Conservation (phyloP, 2,797 vertebrate genomes). For the Tragelaphus oryx region DNA sequence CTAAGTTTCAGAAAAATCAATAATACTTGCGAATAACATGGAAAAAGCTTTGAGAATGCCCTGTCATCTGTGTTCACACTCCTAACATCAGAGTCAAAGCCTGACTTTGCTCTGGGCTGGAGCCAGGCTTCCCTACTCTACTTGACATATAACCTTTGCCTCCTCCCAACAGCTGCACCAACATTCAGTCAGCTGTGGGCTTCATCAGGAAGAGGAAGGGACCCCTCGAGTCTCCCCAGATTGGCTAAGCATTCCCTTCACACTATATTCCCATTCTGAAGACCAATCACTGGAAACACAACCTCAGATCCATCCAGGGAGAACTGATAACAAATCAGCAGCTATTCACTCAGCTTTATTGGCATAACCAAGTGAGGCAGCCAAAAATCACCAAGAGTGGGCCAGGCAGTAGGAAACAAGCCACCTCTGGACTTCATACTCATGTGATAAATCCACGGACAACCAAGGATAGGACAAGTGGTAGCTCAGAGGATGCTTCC, state of each 20-base stretch:
- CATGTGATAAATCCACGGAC: not conserved
- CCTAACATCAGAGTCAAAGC: too few species aligned
- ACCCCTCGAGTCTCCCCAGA: slow-evolving; percentile 16
- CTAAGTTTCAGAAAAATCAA: not conserved
- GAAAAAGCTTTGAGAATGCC: not conserved
- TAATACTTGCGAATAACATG: rapidly evolving
- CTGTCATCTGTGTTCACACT: not conserved
- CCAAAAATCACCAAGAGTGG: slow-evolving; percentile 62
- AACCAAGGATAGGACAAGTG: not conserved
- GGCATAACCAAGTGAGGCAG: slow-evolving; percentile 70
- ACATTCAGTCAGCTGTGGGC: not conserved
- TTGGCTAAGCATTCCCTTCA: slow-evolving; percentile 42
- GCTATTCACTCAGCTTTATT: slow-evolving; percentile 65
- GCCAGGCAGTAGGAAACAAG: slow-evolving; percentile 3
- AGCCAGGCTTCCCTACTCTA: not conserved
- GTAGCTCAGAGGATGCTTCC: not conserved
- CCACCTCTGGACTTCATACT: not conserved
- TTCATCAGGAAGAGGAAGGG: not conserved
- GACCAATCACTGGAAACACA: slow-evolving; percentile 58
- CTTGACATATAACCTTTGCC: rapidly evolving
- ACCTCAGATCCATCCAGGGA: slow-evolving; percentile 61
- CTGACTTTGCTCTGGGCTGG: not conserved
- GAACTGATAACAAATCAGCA: slow-evolving; percentile 78
- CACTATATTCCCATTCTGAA: slow-evolving; percentile 49
- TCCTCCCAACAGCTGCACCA: too few species aligned